Base-by-base conservation (phyloP, 2,113 vertebrate species). In the Odocoileus hemionus region DNA sequence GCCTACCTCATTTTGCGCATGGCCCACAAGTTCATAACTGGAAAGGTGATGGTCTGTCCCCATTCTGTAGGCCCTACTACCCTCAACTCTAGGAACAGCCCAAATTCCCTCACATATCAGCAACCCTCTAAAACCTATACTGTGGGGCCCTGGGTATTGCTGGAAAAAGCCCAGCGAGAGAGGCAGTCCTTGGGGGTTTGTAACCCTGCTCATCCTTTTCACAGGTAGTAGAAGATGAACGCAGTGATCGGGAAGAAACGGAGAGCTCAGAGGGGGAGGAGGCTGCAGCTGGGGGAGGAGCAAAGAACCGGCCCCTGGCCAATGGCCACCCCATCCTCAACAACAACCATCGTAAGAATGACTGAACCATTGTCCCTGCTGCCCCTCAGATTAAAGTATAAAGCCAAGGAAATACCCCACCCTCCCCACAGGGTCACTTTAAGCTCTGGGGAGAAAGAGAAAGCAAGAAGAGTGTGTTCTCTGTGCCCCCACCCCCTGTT, bases 1-100 rank as follows among this genome's bases (percentile, higher is more conserved):
- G 99, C 99, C 23, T 99, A 98, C 96, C 99, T 99, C 98, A 99
- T 99, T 96, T 98, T 99, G 94, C 99, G 99, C 55, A 99, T 99
- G 98, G 99, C 99, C 91, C 96, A 99, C 91, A 99, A 99, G 97
- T 99, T 99, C 99, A 98, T 99, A 98, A 99, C 99, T 98, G 99
- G 99, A 98, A 99, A 99, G 98, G 99, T 98, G 70, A 98, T 60
- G 91, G 30, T 52, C 70, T 13, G 93, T n/a, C n/a, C 30, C 43
- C 28, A 16, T 26, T 90, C 6, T 74, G 28, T 55, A 50, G 85
- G 23, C 36, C 64, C 36, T 12, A 23, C 11, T 26, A 14, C 10
- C 52, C 3, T 92, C 17, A 83, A 39, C 6, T 78, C 79, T 7
- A 54, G 19, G n/a, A n/a, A 43, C 1, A 9, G 43, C 55, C 47